Evolutionary conservation across 1,140 invertebrate genomes (phyloP).

Genomic region (Drosophila simulans): DNA sequence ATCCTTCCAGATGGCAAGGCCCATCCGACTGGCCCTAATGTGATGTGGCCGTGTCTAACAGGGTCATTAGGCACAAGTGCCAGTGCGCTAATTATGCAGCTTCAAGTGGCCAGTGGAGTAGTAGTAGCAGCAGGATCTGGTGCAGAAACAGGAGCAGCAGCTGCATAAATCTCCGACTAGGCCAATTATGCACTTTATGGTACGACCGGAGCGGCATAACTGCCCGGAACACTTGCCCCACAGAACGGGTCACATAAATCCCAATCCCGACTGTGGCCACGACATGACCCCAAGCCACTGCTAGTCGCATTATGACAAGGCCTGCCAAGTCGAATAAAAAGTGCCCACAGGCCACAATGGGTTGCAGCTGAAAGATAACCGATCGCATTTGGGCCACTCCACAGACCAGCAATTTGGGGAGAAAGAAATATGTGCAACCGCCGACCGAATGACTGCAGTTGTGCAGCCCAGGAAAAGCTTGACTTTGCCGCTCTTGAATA

Average conservation of each 20-base stretch:
- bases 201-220: slow-evolving; percentile 39
- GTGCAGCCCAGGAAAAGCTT: neutral
- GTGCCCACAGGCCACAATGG: slow-evolving; percentile 42
- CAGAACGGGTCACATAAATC: slow-evolving; percentile 68
- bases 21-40: slow-evolving; percentile 32
- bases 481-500: neutral
- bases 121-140: neutral
- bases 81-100: slow-evolving; percentile 79
- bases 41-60: slow-evolving; percentile 69
- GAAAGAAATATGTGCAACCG: neutral
- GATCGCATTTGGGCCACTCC: slow-evolving; percentile 17
- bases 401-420: slow-evolving; percentile 24
- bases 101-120: slow-evolving; percentile 5
- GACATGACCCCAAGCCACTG: slow-evolving; percentile 47
- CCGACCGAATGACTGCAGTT: neutral
- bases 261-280: slow-evolving; percentile 50
- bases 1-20: slow-evolving; percentile 15
- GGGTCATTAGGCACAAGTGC: slow-evolving; percentile 81
- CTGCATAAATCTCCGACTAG: slow-evolving; percentile 67
- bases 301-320: slow-evolving; percentile 73
- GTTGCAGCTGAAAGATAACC: slow-evolving; percentile 15
- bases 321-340: slow-evolving; percentile 32
- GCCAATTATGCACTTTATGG: slow-evolving; percentile 80
- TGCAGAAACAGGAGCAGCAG: slow-evolving; percentile 12
- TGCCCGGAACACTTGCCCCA: slow-evolving; percentile 39